Evolutionary conservation across 2,888 invertebrate genomes (phyloP).

Genomic region (Morpho deidamia): DNA sequence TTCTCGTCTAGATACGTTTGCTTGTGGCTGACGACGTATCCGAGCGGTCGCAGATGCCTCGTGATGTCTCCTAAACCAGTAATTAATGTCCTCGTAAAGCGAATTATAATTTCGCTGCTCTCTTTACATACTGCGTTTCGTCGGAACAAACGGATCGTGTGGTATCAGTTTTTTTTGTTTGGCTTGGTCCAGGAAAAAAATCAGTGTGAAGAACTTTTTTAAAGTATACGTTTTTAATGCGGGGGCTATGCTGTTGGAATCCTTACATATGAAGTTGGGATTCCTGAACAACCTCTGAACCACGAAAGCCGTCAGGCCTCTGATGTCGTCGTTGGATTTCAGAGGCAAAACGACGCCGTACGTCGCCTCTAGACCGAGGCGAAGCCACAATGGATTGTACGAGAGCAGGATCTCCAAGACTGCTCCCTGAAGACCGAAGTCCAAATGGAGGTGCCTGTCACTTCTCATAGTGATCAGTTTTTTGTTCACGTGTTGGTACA

Average conservation of each 20-base stretch:
- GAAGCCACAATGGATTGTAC: slow-evolving; percentile 94
- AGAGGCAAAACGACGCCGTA: slow-evolving; percentile 86
- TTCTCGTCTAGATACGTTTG: slow-evolving; percentile 93
- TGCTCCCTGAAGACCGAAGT: slow-evolving; percentile 88
- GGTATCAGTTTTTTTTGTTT: slow-evolving; percentile 88
- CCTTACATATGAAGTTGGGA: slow-evolving; percentile 82
- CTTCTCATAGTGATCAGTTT: slow-evolving; percentile 84
- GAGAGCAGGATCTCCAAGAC: slow-evolving; percentile 87
- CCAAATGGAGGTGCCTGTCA: slow-evolving; percentile 89
- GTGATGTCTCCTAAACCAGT: slow-evolving; percentile 92
- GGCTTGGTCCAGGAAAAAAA: slow-evolving; percentile 92
- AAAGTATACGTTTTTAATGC: slow-evolving; percentile 88
- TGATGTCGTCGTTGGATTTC: slow-evolving; percentile 87
- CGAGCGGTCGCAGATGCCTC: slow-evolving; percentile 84
- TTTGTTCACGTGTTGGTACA: slow-evolving; percentile 85
- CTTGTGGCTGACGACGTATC: slow-evolving; percentile 86
- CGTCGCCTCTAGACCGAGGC: slow-evolving; percentile 91
- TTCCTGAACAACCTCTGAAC: slow-evolving; percentile 87
- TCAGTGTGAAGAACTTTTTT: slow-evolving; percentile 89
- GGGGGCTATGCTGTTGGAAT: slow-evolving; percentile 69
- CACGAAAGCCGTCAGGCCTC: slow-evolving; percentile 88
- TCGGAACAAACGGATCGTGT: slow-evolving; percentile 93
- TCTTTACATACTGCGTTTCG: slow-evolving; percentile 85
- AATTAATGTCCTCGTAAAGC: slow-evolving; percentile 87
- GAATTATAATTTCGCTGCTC: slow-evolving; percentile 86